phyloP scores from a whole-genome alignment of 1,140 invertebrate genomes.

The Drosophila lacertosa region DNA sequence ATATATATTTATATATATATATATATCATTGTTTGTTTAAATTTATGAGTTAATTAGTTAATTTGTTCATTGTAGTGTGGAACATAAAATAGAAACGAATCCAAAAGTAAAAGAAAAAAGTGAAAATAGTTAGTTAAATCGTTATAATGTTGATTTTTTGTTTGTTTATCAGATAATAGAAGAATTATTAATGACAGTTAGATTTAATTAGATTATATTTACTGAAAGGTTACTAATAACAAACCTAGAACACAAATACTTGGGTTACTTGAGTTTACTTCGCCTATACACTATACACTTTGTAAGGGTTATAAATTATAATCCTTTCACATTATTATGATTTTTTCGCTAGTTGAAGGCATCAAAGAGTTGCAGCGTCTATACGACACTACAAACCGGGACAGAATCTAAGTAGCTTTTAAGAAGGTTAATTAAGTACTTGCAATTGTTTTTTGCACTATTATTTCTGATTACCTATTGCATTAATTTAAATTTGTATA shows the following conservation, averaged over 20 bases:
- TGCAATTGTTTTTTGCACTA: background rate
- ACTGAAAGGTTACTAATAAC: constrained; percentile 2
- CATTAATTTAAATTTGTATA: background rate
- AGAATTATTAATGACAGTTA: constrained; percentile 34
- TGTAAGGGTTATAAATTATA: constrained; percentile 6
- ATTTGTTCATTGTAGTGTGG: constrained; percentile 60
- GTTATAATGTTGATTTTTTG: constrained; percentile 35
- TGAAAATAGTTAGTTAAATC: constrained; percentile 62
- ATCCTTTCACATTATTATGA: background rate
- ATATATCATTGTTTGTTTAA: constrained; percentile 42
- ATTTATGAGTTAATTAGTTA: constrained; percentile 44
- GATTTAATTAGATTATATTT: constrained; percentile 13
- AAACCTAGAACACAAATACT: constrained; percentile 10
- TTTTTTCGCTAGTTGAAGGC: background rate
- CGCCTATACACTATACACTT: constrained; percentile 12
- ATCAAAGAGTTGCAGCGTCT: background rate
- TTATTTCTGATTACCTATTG: constrained; percentile 1
- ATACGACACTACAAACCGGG: too few relatives aligned
- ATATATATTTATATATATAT: background rate
- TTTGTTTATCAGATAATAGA: constrained; percentile 43
- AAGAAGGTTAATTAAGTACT: constrained; percentile 12
- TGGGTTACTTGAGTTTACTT: constrained; percentile 17
- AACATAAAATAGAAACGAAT: constrained; percentile 69
- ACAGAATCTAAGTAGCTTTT: constrained; percentile 8
- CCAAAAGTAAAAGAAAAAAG: constrained; percentile 75